Conservation (phyloP, 30 jellyfish, hydroid and myxozoan species). For the Cassiopea xamachana region DNA sequence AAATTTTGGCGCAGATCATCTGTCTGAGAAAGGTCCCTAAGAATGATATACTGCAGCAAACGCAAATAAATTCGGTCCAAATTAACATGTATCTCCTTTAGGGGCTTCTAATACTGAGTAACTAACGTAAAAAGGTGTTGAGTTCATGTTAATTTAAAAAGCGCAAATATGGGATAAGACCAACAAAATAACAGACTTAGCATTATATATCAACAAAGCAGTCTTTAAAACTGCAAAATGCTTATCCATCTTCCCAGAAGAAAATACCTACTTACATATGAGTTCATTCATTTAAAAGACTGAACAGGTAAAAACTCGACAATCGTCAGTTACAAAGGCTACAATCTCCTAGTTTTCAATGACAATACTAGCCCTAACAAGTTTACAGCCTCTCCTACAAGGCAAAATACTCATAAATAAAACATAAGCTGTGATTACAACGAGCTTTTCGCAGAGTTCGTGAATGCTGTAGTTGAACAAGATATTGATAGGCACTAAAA, state of each 20-base stretch:
- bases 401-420: background rate
- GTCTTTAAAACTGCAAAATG: background rate
- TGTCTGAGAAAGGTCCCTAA: background rate
- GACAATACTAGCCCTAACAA: background rate
- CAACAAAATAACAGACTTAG: background rate
- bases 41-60: background rate
- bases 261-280: background rate
- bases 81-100: background rate
- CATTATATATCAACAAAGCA: background rate
- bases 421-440: background rate
- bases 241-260: background rate
- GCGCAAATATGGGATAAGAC: background rate
- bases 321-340: too few species aligned
- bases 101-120: background rate
- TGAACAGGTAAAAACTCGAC: too few species aligned
- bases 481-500: too few species aligned
- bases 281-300: background rate
- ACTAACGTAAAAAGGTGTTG: background rate
- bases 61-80: background rate
- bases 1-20: background rate
- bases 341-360: background rate
- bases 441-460: too few species aligned
- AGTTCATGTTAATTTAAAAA: background rate
- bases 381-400: background rate
- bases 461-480: too few species aligned